Base-by-base conservation (phyloP, 2,113 vertebrate species). In the Fregata magnificens region DNA sequence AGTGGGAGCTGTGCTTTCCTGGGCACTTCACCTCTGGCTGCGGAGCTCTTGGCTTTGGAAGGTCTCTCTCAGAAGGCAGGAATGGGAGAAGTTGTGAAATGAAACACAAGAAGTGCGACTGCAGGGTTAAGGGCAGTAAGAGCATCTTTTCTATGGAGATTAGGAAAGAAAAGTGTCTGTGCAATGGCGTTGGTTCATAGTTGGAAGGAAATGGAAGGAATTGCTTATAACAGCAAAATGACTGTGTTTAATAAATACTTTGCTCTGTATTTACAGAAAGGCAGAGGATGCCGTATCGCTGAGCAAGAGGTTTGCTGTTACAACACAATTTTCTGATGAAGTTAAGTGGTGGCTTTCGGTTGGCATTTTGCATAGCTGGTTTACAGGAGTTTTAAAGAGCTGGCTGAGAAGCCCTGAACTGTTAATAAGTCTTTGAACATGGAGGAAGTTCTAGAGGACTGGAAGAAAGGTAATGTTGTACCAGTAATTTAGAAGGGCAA, bases 401-500 rank as follows among this genome's bases (percentile, higher is more conserved):
- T 92, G 34, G 9, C 66, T 95, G 82, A 88, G 82, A 73, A 82
- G 45, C 42, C 47, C 50, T 73, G 26, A 25, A 58, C 67, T 84
- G 47, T 90, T 95, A 90, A 90, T 94, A 96, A 94, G 96, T 93
- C 94, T 96, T 95, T 92, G 92, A 96, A 90, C 49, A 93, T 70
- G 40, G 38, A 66, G 50, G 71, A 95, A 93, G 90, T 97, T 97
- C 79, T 90, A 53, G 85, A 96, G 90, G 67, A 94, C 90, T 94
- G 79, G 79, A 97, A 94, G 90, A 94, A 97, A 93, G 96, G 93
- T 96, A 86, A 95, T 93, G 94, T 93, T 93, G 85, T 97, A 96
- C 94, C 94, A 96, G 95, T 96, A 96, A 97, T 97, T 97, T 97
- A 97, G 95, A 97, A 97, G 96, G 95, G 96, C 96, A 96, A 97